phyloP scores from a whole-genome alignment of 2,797 vertebrate genomes.

The Hirundo rustica region DNA sequence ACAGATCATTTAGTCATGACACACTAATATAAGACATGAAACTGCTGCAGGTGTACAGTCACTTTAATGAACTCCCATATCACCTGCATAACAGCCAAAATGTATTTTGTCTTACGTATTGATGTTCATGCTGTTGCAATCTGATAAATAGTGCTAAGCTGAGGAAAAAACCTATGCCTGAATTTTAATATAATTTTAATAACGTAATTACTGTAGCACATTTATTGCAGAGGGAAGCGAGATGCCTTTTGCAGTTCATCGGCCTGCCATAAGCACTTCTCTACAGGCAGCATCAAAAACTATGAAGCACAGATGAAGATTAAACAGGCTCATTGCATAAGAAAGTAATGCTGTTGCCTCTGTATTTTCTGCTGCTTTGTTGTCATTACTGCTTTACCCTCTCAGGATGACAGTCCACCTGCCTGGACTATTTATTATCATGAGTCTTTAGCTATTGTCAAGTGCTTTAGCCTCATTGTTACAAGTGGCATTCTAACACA shows the following conservation, averaged over 20 bases:
- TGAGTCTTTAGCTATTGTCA: not conserved
- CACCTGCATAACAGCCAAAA: not conserved
- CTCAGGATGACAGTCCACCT: not conserved
- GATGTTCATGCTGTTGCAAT: not conserved
- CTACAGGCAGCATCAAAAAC: not conserved
- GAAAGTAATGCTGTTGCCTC: not conserved
- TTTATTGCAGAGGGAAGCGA: not conserved
- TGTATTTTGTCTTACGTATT: not conserved
- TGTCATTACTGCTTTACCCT: not conserved
- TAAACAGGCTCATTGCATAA: not conserved
- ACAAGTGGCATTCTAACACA: not conserved
- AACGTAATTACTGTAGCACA: not conserved
- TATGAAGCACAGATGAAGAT: not conserved
- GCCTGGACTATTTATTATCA: not conserved
- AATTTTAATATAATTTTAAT: not conserved
- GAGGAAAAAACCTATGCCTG: not conserved
- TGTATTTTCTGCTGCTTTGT: not conserved
- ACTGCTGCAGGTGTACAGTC: not conserved
- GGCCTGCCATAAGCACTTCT: not conserved
- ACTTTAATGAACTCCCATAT: not conserved
- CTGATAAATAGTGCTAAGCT: not conserved
- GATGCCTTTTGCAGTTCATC: not conserved
- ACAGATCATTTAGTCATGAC: not conserved
- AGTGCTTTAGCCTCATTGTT: not conserved
- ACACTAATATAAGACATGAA: not conserved